phyloP scores from a whole-genome alignment of 2,113 vertebrate species.

The Nansenia antarctica region DNA sequence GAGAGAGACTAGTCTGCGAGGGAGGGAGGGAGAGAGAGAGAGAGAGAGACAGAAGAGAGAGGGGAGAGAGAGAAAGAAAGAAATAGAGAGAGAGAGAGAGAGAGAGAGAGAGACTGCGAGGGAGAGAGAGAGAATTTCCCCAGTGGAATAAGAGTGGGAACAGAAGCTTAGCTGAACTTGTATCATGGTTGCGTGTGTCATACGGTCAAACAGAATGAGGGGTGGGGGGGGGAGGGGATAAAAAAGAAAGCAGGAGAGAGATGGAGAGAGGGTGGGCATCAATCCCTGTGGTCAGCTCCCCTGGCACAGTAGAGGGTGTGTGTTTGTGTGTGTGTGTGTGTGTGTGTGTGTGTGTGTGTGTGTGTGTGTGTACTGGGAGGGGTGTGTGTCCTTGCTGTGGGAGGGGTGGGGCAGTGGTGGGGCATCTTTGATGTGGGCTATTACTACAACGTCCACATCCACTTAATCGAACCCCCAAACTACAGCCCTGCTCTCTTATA shows the following conservation, averaged over 20 bases:
- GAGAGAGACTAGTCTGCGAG: conserved; percentile 4
- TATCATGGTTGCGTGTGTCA: no score
- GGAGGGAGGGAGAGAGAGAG: conserved; percentile 81
- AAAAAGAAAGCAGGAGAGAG: neutral
- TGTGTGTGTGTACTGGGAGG: conserved; percentile 35
- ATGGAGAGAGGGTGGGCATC: neutral
- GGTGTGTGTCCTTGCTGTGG: conserved; percentile 25
- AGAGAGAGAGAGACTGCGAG: neutral
- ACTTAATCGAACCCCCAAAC: conserved; percentile 75
- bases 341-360: conserved; percentile 34
- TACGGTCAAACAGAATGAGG: no score
- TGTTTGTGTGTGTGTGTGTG: conserved; percentile 13
- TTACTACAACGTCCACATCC: conserved; percentile 68
- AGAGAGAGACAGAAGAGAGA: conserved; percentile 85
- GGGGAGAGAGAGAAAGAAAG: neutral
- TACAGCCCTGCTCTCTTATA: neutral
- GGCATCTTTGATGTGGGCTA: conserved; percentile 77
- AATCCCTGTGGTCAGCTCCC: neutral
- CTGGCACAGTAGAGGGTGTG: conserved; percentile 17
- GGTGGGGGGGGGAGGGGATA: no score
- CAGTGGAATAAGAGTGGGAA: conserved; percentile 50
- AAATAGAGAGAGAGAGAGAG: neutral
- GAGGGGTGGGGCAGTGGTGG: conserved; percentile 1
- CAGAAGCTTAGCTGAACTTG: no score
- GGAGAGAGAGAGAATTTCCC: conserved; percentile 76